Conservation (phyloP, 2,797 vertebrate species). For the Bovichtus variegatus region DNA sequence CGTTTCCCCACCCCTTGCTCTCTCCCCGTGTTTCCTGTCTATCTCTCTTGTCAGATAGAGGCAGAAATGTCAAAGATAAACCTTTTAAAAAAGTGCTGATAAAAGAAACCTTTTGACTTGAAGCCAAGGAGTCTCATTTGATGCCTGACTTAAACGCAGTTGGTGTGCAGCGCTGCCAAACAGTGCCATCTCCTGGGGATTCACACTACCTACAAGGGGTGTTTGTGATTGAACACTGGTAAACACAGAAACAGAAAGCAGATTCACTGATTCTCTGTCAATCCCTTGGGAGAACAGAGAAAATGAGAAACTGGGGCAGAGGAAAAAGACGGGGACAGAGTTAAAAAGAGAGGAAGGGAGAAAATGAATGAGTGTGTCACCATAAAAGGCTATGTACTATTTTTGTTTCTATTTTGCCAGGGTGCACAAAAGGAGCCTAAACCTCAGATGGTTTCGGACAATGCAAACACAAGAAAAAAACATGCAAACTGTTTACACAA, state of each 20-base stretch:
- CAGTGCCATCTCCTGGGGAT: slow-evolving; percentile 78
- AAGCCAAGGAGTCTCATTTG: slow-evolving; percentile 38
- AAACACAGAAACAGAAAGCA: slow-evolving; percentile 58
- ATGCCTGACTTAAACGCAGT: slow-evolving; percentile 33
- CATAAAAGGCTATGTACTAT: slow-evolving; percentile 11
- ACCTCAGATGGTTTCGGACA: slow-evolving; percentile 10
- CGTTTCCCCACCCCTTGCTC: neutral
- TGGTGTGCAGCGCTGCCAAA: slow-evolving; percentile 56
- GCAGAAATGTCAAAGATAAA: slow-evolving; percentile 31
- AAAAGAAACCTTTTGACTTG: slow-evolving; percentile 34
- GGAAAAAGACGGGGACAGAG: slow-evolving; percentile 21
- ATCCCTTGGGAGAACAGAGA: slow-evolving; percentile 53
- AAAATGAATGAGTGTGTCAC: slow-evolving; percentile 26
- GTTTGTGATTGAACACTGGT: slow-evolving; percentile 44
- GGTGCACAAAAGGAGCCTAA: neutral
- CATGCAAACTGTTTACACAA: no score
- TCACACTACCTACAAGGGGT: slow-evolving; percentile 42
- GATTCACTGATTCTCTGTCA: slow-evolving; percentile 56
- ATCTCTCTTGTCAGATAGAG: slow-evolving; percentile 31
- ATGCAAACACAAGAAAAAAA: slow-evolving; percentile 4
- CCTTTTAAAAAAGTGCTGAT: slow-evolving; percentile 16
- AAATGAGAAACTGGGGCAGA: slow-evolving; percentile 58
- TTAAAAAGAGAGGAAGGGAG: slow-evolving; percentile 15
- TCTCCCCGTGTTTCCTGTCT: neutral
- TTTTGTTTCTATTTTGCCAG: slow-evolving; percentile 5